These are phyloP conservation scores for Enteromius treurensis DNA, from an alignment of 2,797 vertebrate genomes.

Conservation along the genomic window DNA sequence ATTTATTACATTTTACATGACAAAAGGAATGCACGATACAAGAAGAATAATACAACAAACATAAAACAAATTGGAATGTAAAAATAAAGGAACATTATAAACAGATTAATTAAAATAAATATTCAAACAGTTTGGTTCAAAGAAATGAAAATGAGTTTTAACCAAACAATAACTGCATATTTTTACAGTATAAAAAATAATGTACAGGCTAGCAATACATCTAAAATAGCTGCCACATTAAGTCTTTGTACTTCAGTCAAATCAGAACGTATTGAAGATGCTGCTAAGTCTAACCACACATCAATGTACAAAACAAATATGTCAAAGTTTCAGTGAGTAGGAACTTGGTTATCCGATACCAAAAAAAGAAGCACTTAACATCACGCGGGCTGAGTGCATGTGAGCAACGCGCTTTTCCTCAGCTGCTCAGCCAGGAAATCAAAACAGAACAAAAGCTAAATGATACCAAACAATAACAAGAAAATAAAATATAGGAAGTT, in stretches of 20 bases:
- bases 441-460: slow-evolving; percentile 14
- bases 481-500: slow-evolving; percentile 3
- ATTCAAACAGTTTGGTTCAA: neutral
- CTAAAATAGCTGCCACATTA: slow-evolving; percentile 14
- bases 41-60: neutral
- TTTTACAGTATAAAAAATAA: neutral
- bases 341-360: neutral
- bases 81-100: neutral
- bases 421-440: neutral
- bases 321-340: neutral
- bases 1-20: neutral
- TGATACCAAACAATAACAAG: neutral
- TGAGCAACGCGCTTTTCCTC: slow-evolving; percentile 37
- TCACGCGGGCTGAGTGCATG: slow-evolving; percentile 20
- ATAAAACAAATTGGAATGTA: neutral
- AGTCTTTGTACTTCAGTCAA: neutral
- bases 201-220: neutral
- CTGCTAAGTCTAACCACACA: neutral
- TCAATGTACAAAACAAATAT: slow-evolving; percentile 11
- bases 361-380: neutral
- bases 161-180: neutral
- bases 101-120: slow-evolving; percentile 27
- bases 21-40: neutral
- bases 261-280: neutral
- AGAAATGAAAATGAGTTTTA: neutral